Base-by-base conservation (phyloP, 1,140 invertebrate genomes). In the Zaprionus capensis region DNA sequence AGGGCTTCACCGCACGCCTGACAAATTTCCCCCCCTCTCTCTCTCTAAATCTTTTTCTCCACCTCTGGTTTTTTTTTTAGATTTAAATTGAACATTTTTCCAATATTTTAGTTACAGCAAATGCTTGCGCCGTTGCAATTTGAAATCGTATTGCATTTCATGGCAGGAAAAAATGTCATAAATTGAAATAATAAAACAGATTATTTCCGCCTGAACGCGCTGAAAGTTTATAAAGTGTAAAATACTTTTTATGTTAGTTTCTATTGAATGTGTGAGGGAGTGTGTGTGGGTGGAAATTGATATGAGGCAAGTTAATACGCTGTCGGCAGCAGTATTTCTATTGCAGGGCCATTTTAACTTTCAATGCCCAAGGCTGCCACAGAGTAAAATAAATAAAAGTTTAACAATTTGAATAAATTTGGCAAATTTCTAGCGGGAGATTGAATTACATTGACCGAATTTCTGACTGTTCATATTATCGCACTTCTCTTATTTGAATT, bases 181-280 rank as follows among this genome's bases (percentile, higher is more conserved):
- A 58, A 49, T 58, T 46, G 17, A 17, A 58, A 58, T 41, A n/a
- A 41, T 24, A 51, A 51, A 51, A 51, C 20, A 24, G 46, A 51
- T 51, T 51, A 51, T 24, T 51, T 51, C 46, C 36, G 64, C 49
- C 5, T 56, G 51, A 66, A 44, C 51, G 51, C 64, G 51, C 22
- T 56, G 31, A 15, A 41, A 41, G 64, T 56, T 66, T 24, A 44
- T 51, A 56, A 41, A 17, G 49, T 36, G n/a, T 55, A 66, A 66
- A 14, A 41, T 55, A 17, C 22, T 49, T 15, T 51, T 9, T 51
- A 15, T 20, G 49, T n/a, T 36, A 55, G 20, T 34, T 46, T 66
- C 44, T 34, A 49, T 49, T 34, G 31, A 57, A 34, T 17, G 38
- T 24, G 46, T 65, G 46, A 6, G 51, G 14, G 56, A 17, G 11